Conservation (phyloP, 1,140 invertebrate genomes). For the Meloidogyne hapla region DNA sequence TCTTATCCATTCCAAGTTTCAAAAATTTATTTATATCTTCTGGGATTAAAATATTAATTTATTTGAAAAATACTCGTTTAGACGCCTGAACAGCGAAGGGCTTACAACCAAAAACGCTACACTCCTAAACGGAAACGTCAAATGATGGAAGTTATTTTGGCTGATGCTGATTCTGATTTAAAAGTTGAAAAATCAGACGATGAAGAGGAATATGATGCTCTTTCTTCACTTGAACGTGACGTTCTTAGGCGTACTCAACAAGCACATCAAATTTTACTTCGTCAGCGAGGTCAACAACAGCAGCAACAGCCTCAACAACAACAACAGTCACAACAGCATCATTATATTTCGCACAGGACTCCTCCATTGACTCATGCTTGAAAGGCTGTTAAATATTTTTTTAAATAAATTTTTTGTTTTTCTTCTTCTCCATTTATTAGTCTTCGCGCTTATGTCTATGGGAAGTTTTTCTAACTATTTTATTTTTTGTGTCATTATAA, state of each 20-base stretch:
- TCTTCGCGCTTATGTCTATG: neutral
- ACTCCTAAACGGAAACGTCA: conserved; percentile 49
- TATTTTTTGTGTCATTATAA: neutral
- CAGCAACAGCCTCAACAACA: conserved; percentile 10
- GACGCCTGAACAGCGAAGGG: conserved; percentile 48
- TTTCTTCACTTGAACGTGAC: conserved; percentile 43
- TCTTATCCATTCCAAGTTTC: no score
- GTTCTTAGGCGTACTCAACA: conserved; percentile 44
- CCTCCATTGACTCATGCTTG: neutral
- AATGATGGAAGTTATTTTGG: conserved; percentile 7
- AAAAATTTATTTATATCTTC: no score
- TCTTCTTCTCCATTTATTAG: no score
- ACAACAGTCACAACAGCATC: conserved; percentile 8
- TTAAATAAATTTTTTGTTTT: neutral
- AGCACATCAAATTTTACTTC: conserved; percentile 40
- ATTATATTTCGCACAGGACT: neutral
- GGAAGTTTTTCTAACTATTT: neutral
- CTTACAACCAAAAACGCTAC: conserved; percentile 53
- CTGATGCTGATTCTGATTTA: neutral
- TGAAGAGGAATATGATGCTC: conserved; percentile 43
- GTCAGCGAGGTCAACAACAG: conserved; percentile 21
- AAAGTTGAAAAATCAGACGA: conserved; percentile 24
- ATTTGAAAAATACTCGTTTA: no score
- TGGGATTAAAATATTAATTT: neutral
- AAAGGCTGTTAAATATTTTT: neutral